phyloP scores from a whole-genome alignment of 2,797 vertebrate species.

The Sebastes steindachneri region DNA sequence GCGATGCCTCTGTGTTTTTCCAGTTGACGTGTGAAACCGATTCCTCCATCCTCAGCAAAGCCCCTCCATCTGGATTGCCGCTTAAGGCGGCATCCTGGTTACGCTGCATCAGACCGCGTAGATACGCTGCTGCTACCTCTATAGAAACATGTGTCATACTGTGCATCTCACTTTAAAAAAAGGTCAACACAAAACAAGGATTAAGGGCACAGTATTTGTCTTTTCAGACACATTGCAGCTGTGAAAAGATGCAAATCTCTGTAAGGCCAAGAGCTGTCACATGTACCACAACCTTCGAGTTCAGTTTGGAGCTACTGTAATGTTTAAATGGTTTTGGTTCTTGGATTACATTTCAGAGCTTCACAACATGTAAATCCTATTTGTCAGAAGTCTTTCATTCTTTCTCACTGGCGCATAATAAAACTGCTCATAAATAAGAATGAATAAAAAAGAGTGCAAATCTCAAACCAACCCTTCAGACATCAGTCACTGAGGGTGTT shows the following conservation, averaged over 20 bases:
- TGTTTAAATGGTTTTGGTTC: not conserved
- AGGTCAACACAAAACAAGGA: conserved; percentile 47
- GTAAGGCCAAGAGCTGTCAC: not conserved
- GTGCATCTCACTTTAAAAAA: not conserved
- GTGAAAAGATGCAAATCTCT: not conserved
- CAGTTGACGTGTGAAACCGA: conserved; percentile 54
- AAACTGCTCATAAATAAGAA: not conserved
- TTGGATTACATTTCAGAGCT: not conserved
- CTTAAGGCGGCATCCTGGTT: conserved; percentile 12
- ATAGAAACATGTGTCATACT: conserved; percentile 17
- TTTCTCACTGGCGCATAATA: not conserved
- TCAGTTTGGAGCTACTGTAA: not conserved
- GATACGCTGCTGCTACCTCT: conserved; percentile 13
- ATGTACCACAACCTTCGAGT: not conserved
- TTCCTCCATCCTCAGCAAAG: conserved; percentile 38
- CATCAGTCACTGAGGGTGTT: not conserved
- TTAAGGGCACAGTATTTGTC: not conserved
- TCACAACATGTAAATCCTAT: not conserved
- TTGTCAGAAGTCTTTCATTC: not conserved
- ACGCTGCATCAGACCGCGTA: not conserved
- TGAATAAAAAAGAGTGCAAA: not conserved
- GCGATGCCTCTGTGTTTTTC: conserved; percentile 14
- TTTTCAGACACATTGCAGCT: not conserved
- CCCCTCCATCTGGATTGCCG: conserved; percentile 42
- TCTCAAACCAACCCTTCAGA: not conserved